A percentile compares a stretch with the other conserved stretches of the same genome.
phyloP scores from a whole-genome alignment of 2,797 vertebrate genomes.

The Muscicapa striata region DNA sequence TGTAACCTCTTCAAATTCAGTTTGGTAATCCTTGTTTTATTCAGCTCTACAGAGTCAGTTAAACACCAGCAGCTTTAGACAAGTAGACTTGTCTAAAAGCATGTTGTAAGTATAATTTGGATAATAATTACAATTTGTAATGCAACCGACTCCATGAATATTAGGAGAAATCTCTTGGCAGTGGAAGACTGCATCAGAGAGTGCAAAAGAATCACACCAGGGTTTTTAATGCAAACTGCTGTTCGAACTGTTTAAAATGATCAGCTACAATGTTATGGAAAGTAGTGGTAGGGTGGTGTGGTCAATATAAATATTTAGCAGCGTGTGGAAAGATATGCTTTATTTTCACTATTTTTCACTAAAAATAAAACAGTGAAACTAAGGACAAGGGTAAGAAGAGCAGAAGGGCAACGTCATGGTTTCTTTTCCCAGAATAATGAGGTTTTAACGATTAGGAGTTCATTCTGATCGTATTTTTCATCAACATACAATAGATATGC shows the following conservation, averaged over 20 bases:
- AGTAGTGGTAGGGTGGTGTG: neutral
- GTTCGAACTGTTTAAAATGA: neutral
- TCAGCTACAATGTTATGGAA: neutral
- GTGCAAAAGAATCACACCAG: neutral
- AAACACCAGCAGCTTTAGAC: neutral
- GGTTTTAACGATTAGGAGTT: neutral
- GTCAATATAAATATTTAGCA: neutral
- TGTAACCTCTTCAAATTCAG: neutral
- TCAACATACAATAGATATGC: neutral
- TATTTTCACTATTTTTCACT: neutral
- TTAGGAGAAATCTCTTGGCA: neutral
- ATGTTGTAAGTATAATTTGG: neutral
- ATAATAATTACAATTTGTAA: conserved; percentile 46
- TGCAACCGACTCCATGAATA: neutral
- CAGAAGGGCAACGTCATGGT: neutral
- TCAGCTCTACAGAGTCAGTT: neutral
- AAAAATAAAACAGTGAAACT: neutral
- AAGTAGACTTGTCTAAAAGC: neutral
- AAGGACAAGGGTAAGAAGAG: neutral
- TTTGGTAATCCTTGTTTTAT: conserved; percentile 10
- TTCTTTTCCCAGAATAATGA: neutral
- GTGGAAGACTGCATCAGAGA: neutral
- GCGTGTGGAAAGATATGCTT: neutral
- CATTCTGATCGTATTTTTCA: neutral
- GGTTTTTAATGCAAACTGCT: neutral